Conservation (phyloP, 2,888 invertebrate genomes). For the Coremacera marginata region DNA sequence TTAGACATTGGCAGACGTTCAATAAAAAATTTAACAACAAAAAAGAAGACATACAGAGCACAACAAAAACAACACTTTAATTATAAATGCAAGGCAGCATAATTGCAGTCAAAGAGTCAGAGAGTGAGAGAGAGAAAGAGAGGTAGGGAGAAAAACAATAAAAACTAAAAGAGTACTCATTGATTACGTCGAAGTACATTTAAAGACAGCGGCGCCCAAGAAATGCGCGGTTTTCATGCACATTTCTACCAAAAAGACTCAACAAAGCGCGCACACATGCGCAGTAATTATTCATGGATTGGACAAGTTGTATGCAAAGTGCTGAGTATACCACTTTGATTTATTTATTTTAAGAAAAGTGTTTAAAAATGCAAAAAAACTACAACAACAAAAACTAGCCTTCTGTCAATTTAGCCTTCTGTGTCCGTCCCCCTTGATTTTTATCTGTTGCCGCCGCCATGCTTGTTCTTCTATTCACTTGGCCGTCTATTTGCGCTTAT, state of each 20-base stretch:
- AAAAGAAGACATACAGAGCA: slow-evolving; percentile 8
- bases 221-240: background rate
- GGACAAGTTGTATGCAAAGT: background rate
- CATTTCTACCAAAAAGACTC: too few relatives aligned
- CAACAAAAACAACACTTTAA: slow-evolving; percentile 58
- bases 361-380: too few relatives aligned
- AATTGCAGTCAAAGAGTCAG: background rate
- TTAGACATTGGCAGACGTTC: slow-evolving; percentile 6
- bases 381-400: too few relatives aligned
- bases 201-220: slow-evolving; percentile 3
- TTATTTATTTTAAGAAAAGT: too few relatives aligned
- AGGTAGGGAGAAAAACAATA: background rate
- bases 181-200: background rate
- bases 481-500: too few relatives aligned
- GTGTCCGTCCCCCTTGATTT: too few relatives aligned
- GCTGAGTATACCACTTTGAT: background rate
- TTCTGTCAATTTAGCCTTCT: too few relatives aligned
- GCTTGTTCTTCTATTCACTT: too few relatives aligned
- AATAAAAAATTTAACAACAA: background rate
- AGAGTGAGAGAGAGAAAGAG: background rate
- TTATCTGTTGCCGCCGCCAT: too few relatives aligned
- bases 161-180: background rate
- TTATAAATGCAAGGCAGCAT: slow-evolving; percentile 53
- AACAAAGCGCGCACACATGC: background rate
- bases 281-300: background rate